Conservation (phyloP, 92 coral and sea anemone species). For the Parazoanthus swiftii region DNA sequence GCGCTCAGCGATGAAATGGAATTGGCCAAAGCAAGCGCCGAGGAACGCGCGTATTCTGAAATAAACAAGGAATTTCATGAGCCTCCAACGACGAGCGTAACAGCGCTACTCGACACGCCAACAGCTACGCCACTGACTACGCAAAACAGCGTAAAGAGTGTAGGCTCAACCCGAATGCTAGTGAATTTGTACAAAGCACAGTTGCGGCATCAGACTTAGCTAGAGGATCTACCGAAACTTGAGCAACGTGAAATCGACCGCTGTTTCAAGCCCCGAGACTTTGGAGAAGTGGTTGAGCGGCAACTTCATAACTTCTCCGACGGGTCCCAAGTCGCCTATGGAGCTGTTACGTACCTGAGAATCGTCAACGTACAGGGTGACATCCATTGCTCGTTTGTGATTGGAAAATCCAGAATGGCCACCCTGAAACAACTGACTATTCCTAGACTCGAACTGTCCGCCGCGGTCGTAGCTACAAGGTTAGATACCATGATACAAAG, state of each 20-base stretch:
- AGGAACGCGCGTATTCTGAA: constrained; percentile 39
- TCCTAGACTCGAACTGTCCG: constrained; percentile 47
- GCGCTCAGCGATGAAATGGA: constrained; percentile 20
- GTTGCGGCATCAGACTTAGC: too few species aligned
- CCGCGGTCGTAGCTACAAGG: constrained; percentile 43
- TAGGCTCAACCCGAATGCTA: too few species aligned
- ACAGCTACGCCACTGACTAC: too few species aligned
- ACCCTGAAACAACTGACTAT: constrained; percentile 37
- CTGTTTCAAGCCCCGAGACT: too few species aligned
- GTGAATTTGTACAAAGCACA: too few species aligned
- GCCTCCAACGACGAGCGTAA: too few species aligned
- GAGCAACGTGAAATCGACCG: too few species aligned
- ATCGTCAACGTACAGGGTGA: constrained; percentile 36
- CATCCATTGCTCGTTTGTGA: constrained; percentile 43
- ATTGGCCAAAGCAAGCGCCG: constrained; percentile 41
- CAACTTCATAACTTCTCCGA: constrained; percentile 44
- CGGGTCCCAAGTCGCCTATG: constrained; percentile 44
- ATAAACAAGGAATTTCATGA: too few species aligned
- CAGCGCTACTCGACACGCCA: too few species aligned
- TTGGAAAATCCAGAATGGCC: constrained; percentile 42
- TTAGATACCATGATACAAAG: constrained; percentile 14
- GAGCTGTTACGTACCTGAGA: constrained; percentile 51
- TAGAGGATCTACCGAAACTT: too few species aligned
- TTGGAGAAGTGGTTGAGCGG: too few species aligned
- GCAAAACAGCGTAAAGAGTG: too few species aligned